Evolutionary conservation across 2,888 invertebrate genomes (phyloP).

Genomic region (Drosophila barbarae): DNA sequence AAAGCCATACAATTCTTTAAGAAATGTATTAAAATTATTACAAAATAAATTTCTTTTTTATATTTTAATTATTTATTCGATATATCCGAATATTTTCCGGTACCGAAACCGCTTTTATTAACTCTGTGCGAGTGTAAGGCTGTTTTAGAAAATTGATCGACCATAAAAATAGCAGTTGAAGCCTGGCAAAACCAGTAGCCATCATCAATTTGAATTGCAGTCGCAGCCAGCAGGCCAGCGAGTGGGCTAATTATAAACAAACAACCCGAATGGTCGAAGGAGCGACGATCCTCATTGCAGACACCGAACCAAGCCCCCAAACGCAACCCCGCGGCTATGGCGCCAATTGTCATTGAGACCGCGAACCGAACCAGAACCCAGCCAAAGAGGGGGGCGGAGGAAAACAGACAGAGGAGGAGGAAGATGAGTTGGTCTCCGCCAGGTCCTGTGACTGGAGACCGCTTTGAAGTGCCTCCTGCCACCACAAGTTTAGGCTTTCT

Average conservation of each 20-base stretch:
- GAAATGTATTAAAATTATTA: too few species aligned
- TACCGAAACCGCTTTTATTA: neutral
- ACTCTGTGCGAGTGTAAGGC: slow-evolving; percentile 7
- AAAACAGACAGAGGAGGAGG: neutral
- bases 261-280: slow-evolving; percentile 45
- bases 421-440: slow-evolving; percentile 5
- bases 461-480: slow-evolving; percentile 28
- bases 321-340: slow-evolving; percentile 65
- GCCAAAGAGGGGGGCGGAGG: neutral
- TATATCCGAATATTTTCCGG: neutral
- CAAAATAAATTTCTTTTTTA: neutral
- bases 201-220: slow-evolving; percentile 67
- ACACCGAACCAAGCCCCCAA: slow-evolving; percentile 20
- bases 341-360: slow-evolving; percentile 70
- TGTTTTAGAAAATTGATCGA: slow-evolving; percentile 65
- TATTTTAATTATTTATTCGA: neutral
- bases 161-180: slow-evolving; percentile 63
- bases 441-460: slow-evolving; percentile 30
- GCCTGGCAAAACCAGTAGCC: slow-evolving; percentile 61
- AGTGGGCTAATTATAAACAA: slow-evolving; percentile 70
- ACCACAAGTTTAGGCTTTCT: slow-evolving; percentile 6
- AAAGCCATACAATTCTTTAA: neutral
- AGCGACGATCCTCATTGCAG: slow-evolving; percentile 32
- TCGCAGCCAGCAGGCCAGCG: slow-evolving; percentile 19
- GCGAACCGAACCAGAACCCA: slow-evolving; percentile 33